These are phyloP conservation scores for Rostratula benghalensis DNA, from an alignment of 2,113 vertebrate genomes.

Conservation along the genomic window DNA sequence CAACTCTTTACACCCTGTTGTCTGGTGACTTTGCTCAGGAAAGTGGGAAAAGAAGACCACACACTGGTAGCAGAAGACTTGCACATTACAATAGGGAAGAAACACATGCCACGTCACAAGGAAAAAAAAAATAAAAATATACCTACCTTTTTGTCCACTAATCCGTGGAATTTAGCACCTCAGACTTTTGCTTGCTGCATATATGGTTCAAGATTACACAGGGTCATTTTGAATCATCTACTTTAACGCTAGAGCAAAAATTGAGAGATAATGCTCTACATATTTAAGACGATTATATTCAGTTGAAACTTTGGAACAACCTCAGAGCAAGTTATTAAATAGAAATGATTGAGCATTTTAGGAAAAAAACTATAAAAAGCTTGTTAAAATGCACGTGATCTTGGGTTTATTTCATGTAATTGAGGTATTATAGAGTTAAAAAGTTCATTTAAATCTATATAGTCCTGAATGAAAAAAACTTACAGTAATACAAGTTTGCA, in stretches of 20 bases:
- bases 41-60: background rate
- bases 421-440: background rate
- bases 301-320: background rate
- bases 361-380: background rate
- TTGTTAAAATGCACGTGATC: background rate
- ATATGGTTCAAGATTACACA: background rate
- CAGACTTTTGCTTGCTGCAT: background rate
- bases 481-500: background rate
- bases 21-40: background rate
- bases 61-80: background rate
- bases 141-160: background rate
- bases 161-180: background rate
- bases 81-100: background rate
- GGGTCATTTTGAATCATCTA: background rate
- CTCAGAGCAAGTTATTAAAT: background rate
- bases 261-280: background rate
- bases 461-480: background rate
- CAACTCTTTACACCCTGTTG: fast-evolving
- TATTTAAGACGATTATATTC: background rate
- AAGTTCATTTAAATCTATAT: background rate
- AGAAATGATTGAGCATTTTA: background rate
- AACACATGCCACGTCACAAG: background rate
- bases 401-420: background rate
- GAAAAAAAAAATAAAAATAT: background rate
- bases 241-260: background rate